These are phyloP conservation scores for Elmis aenea DNA, from an alignment of 2,888 invertebrate genomes.

Conservation along the genomic window DNA sequence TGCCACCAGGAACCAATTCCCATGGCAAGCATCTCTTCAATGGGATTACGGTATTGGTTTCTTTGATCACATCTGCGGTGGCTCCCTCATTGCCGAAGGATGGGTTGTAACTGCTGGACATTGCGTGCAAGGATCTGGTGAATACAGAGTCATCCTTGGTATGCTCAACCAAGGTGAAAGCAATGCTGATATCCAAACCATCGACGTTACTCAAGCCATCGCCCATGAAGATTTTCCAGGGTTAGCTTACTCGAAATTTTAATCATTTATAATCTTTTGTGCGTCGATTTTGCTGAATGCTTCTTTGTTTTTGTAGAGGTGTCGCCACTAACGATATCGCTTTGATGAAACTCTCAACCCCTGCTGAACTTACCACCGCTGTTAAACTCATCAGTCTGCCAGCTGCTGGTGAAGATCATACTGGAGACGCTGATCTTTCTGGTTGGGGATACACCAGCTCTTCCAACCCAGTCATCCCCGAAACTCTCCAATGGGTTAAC, in stretches of 20 bases:
- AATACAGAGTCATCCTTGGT: slow-evolving; percentile 17
- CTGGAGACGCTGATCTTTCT: slow-evolving; percentile 39
- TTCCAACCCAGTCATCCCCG: no score
- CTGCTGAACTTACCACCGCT: slow-evolving; percentile 33
- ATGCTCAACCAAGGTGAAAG: neutral
- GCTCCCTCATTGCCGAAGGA: slow-evolving; percentile 37
- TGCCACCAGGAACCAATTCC: slow-evolving; percentile 34
- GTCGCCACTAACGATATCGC: slow-evolving; percentile 50
- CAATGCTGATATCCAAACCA: slow-evolving; percentile 14
- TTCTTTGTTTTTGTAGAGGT: neutral
- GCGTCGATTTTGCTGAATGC: slow-evolving; percentile 1
- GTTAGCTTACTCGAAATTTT: slow-evolving; percentile 18
- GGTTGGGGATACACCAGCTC: no score
- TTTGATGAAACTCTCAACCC: slow-evolving; percentile 42
- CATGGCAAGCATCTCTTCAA: slow-evolving; percentile 40
- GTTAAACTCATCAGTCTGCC: slow-evolving; percentile 44
- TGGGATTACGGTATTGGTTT: slow-evolving; percentile 32
- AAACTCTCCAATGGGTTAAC: no score
- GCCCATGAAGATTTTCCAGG: slow-evolving; percentile 20
- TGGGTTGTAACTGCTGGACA: slow-evolving; percentile 45
- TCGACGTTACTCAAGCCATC: slow-evolving; percentile 10
- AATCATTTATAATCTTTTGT: slow-evolving; percentile 15
- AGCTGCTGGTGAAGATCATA: slow-evolving; percentile 23
- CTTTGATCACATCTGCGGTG: slow-evolving; percentile 45
- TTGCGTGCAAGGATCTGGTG: slow-evolving; percentile 39